These are phyloP conservation scores for Prolemur simus DNA, from an alignment of 2,113 vertebrate species.

Conservation along the genomic window DNA sequence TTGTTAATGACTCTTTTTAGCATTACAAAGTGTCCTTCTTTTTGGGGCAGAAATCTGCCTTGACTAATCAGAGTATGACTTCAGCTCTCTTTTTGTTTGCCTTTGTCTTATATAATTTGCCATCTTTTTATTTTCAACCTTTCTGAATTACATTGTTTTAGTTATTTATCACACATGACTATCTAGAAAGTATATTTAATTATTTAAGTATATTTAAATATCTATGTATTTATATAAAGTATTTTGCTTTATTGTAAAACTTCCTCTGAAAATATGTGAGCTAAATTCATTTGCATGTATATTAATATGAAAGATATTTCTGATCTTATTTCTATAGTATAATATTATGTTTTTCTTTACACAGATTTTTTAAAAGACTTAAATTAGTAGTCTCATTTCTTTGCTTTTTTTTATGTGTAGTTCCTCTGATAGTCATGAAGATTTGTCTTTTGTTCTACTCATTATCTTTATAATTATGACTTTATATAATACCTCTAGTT, in stretches of 20 bases:
- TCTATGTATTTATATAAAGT: not conserved
- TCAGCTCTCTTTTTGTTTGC: not conserved
- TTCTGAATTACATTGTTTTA: conserved; percentile 16
- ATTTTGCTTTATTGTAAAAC: conserved; percentile 10
- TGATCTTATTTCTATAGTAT: not conserved
- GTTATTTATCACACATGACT: not conserved
- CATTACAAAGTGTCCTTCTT: not conserved
- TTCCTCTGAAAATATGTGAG: not conserved
- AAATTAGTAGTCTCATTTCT: not conserved
- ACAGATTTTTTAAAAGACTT: not conserved
- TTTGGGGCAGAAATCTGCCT: not conserved
- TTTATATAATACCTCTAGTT: not conserved
- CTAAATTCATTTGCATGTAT: not conserved
- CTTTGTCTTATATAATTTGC: not conserved
- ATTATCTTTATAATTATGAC: conserved; percentile 26
- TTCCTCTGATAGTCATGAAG: not conserved
- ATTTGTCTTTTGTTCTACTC: conserved; percentile 1
- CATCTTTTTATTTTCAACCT: not conserved
- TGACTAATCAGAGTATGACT: not conserved
- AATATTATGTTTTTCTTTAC: not conserved
- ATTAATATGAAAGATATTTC: conserved; percentile 1
- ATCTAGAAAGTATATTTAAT: not conserved
- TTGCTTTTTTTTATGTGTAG: not conserved
- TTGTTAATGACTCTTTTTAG: not conserved
- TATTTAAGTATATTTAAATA: too few species aligned